These are phyloP conservation scores for Chaetodon trifascialis DNA, from an alignment of 2,113 vertebrate genomes.

Conservation along the genomic window DNA sequence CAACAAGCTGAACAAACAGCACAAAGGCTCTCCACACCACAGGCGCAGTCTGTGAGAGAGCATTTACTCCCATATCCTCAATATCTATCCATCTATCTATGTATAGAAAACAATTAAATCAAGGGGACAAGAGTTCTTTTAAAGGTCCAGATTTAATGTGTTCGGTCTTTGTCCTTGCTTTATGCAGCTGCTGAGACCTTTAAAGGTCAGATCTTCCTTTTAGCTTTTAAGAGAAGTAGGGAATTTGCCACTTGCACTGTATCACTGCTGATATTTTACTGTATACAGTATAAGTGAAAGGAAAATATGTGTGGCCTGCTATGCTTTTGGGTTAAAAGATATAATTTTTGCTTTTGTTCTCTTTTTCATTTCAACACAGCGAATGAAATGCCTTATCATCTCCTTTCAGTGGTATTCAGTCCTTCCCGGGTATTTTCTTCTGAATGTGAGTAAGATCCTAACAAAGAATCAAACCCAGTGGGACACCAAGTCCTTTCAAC, in stretches of 20 bases:
- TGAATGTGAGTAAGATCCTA: conserved; percentile 43
- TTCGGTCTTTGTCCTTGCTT: background rate
- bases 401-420: conserved; percentile 35
- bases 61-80: background rate
- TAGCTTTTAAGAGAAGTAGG: background rate
- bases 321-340: conserved; percentile 32
- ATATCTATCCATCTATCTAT: background rate
- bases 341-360: conserved; percentile 37
- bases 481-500: conserved; percentile 53
- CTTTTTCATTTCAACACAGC: background rate
- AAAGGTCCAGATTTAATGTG: conserved; percentile 8
- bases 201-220: conserved; percentile 28
- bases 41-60: background rate
- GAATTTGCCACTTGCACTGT: background rate
- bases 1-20: conserved; percentile 46
- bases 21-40: background rate
- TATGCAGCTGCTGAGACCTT: conserved; percentile 4
- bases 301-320: background rate
- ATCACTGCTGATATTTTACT: background rate
- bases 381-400: conserved; percentile 44
- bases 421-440: conserved; percentile 51
- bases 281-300: background rate
- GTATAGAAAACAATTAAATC: background rate
- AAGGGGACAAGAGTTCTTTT: background rate
- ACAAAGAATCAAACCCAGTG: conserved; percentile 56